Conservation (phyloP, 2,113 vertebrate genomes). For the Oncorhynchus gorbuscha region DNA sequence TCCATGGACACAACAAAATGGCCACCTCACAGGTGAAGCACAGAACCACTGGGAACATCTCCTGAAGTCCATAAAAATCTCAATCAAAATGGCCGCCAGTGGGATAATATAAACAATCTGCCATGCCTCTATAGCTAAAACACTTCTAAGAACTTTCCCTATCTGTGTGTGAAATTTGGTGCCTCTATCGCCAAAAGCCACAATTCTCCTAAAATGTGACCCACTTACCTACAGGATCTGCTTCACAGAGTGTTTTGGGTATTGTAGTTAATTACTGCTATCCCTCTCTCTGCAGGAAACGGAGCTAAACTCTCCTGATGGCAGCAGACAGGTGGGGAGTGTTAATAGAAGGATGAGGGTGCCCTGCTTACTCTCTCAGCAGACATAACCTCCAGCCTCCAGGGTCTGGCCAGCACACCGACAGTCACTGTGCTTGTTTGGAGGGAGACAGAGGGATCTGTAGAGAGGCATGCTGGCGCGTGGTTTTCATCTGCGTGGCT, state of each 20-base stretch:
- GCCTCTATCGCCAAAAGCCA: constrained; percentile 24
- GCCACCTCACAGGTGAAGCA: constrained; percentile 15
- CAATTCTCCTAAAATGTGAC: too few species aligned
- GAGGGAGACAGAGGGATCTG: constrained; percentile 46
- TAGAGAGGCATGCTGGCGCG: constrained; percentile 33
- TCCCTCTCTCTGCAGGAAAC: not conserved
- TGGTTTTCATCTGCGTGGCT: constrained; percentile 18
- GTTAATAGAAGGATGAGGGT: constrained; percentile 41
- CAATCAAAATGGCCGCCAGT: not conserved
- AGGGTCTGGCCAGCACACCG: constrained; percentile 13
- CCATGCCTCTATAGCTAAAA: too few species aligned
- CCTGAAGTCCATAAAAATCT: not conserved
- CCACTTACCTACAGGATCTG: too few species aligned
- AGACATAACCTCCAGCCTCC: constrained; percentile 39
- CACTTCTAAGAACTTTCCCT: too few species aligned
- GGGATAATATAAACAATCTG: too few species aligned
- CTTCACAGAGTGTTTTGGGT: constrained; percentile 31
- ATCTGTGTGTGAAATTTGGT: too few species aligned
- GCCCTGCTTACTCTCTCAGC: constrained; percentile 21
- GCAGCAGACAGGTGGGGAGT: constrained; percentile 34
- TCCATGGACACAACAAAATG: constrained; percentile 36
- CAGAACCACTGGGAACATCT: not conserved
- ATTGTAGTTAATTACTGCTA: constrained; percentile 31
- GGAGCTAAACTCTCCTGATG: constrained; percentile 36
- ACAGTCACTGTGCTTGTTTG: constrained; percentile 20